These are phyloP conservation scores for Ophion costatus DNA, from an alignment of 2,888 invertebrate species.

Conservation along the genomic window DNA sequence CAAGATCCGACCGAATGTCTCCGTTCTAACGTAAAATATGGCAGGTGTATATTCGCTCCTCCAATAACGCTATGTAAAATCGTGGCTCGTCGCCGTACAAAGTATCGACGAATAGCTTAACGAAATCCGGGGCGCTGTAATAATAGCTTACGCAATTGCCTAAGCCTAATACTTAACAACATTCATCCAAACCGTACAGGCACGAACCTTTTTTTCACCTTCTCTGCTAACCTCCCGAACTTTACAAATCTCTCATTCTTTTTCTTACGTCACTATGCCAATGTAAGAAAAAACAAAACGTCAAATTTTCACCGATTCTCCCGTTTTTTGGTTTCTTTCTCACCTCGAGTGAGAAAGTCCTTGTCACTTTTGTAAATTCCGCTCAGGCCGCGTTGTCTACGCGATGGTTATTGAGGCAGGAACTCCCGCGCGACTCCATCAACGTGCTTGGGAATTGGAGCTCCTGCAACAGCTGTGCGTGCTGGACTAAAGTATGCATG, in stretches of 20 bases:
- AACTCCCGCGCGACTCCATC: conserved; percentile 69
- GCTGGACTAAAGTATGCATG: conserved; percentile 82
- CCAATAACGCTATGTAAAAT: neutral
- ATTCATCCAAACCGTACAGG: neutral
- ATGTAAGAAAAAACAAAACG: neutral
- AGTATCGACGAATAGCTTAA: neutral
- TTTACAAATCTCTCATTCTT: neutral
- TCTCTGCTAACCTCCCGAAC: neutral
- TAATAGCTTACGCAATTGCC: neutral
- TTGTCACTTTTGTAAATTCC: conserved; percentile 13
- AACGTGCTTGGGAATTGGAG: conserved; percentile 82
- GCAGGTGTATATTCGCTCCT: neutral
- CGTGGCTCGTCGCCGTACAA: neutral
- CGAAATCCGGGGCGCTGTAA: neutral
- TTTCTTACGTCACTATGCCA: neutral
- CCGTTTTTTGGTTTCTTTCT: neutral
- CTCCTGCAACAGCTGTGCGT: conserved; percentile 76
- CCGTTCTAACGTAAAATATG: neutral
- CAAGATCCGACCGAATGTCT: neutral
- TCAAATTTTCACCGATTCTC: neutral
- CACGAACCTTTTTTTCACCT: neutral
- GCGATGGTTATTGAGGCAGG: conserved; percentile 57
- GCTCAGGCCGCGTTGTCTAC: conserved; percentile 57
- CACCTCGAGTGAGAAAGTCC: neutral
- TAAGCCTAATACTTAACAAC: neutral